These are phyloP conservation scores for Camponotus fellah DNA, from an alignment of 2,888 invertebrate genomes.

Conservation along the genomic window DNA sequence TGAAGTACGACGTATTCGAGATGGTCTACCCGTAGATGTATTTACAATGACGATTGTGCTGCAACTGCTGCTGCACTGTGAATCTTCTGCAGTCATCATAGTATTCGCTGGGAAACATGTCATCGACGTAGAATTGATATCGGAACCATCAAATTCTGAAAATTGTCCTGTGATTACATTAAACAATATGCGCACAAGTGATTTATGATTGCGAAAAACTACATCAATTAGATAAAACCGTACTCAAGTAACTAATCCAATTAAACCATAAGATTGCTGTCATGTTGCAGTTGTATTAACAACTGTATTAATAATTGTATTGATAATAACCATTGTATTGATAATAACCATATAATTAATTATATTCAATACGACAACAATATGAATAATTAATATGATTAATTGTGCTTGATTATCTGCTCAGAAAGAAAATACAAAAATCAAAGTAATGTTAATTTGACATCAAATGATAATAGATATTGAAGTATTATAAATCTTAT, in stretches of 20 bases:
- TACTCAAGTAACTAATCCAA: too few species aligned
- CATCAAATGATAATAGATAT: not conserved
- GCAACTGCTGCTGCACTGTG: slow-evolving; percentile 95
- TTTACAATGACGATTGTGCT: slow-evolving; percentile 94
- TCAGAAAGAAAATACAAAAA: too few species aligned
- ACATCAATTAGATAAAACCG: too few species aligned
- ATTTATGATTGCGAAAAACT: not conserved
- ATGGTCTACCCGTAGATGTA: slow-evolving; percentile 86
- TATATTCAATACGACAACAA: too few species aligned
- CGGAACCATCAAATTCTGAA: slow-evolving; percentile 81
- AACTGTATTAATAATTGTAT: too few species aligned
- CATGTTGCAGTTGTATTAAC: too few species aligned
- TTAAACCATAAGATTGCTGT: too few species aligned
- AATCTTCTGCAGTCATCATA: slow-evolving; percentile 86
- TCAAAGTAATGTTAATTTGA: too few species aligned
- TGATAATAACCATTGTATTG: too few species aligned
- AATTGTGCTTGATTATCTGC: too few species aligned
- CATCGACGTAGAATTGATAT: slow-evolving; percentile 69
- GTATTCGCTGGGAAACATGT: slow-evolving; percentile 67
- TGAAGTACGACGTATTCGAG: slow-evolving; percentile 89
- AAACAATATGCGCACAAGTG: not conserved
- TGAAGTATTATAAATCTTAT: not conserved
- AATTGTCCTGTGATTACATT: slow-evolving; percentile 46
- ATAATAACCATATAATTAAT: too few species aligned
- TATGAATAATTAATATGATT: too few species aligned